phyloP scores from a whole-genome alignment of 2,888 invertebrate species.

The Drosophila flavopinicola region DNA sequence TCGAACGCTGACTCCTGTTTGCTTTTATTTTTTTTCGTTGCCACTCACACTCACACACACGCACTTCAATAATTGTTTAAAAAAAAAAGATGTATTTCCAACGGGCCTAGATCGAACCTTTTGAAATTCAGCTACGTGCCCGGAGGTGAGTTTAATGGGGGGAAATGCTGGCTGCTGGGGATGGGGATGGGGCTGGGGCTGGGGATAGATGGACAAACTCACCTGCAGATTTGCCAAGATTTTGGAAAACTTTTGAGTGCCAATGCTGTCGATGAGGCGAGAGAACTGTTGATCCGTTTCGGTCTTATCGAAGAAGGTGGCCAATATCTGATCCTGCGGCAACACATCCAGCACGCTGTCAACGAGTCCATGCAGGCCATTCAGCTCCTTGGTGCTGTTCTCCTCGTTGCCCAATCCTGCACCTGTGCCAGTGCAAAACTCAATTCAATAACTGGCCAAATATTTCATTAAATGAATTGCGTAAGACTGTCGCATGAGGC shows the following conservation, averaged over 20 bases:
- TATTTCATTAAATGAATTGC: conserved; percentile 56
- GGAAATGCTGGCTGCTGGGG: neutral
- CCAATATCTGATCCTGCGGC: conserved; percentile 83
- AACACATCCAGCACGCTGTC: conserved; percentile 82
- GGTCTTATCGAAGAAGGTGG: conserved; percentile 83
- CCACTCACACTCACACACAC: conserved; percentile 3
- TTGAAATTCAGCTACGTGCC: conserved; percentile 35
- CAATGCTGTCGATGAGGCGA: conserved; percentile 81
- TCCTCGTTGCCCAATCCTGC: conserved; percentile 30
- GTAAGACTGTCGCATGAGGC: conserved; percentile 5
- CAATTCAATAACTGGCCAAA: conserved; percentile 33
- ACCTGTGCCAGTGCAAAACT: conserved; percentile 6
- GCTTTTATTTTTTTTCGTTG: conserved; percentile 33
- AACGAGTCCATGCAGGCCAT: conserved; percentile 82
- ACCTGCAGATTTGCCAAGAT: conserved; percentile 82
- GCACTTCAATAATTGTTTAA: conserved; percentile 42
- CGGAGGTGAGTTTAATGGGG: conserved; percentile 14
- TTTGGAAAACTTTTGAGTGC: conserved; percentile 79
- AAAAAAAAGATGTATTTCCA: conserved; percentile 9
- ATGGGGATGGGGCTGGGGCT: too few relatives aligned
- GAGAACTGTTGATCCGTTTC: conserved; percentile 82
- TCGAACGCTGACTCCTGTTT: conserved; percentile 27
- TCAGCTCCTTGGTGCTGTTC: conserved; percentile 55
- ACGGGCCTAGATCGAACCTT: conserved; percentile 30
- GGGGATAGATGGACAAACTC: conserved; percentile 43